Base-by-base conservation (phyloP, 2,888 invertebrate genomes). In the Diadegma fenestrale region DNA sequence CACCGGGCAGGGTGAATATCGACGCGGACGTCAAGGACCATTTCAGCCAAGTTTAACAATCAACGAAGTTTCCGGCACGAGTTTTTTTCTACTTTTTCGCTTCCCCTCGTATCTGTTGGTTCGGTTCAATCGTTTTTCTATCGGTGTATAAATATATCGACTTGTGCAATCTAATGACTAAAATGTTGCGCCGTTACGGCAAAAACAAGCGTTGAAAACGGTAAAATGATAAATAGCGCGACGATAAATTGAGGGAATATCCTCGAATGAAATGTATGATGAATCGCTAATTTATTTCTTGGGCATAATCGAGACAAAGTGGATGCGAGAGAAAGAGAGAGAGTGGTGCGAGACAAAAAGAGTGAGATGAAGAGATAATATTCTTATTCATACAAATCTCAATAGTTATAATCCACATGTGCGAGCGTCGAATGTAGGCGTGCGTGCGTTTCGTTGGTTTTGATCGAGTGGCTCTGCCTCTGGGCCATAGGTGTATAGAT, bases 401-500 rank as follows among this genome's bases (percentile, higher is more conserved):
- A 58, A 83, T 79, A 79, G 78, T 82, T 82, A 82, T 69, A 82
- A 72, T 63, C 66, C 72, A 66, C 68, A 81, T 77, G 84, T 73
- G 73, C 87, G 88, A 84, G 80, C 89, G 88, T 80, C 87, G 89
- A 89, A 86, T 87, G 89, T 89, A 90, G 89, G 89, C 91, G 92
- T 91, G 90, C 90, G 90, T 90, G 90, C 89, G 89, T 88, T 90
- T 89, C 89, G 88, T 84, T 82, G 84, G 78, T 86, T 85, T 85
- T 91, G 91, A 91, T 91, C 90, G 90, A 91, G 91, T 91, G 92
- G 89, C 81, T 86, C 79, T 86, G 82, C 87, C 86, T 87, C 79
- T 85, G 75, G 84, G 87, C 85, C 86, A 86, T 88, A 86, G 82
- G 83, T 86, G 84, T 82, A 84, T 80, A 66, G 83, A 80, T 80